phyloP scores from a whole-genome alignment of 2,113 vertebrate species.

The Cyprinodon variegatus region DNA sequence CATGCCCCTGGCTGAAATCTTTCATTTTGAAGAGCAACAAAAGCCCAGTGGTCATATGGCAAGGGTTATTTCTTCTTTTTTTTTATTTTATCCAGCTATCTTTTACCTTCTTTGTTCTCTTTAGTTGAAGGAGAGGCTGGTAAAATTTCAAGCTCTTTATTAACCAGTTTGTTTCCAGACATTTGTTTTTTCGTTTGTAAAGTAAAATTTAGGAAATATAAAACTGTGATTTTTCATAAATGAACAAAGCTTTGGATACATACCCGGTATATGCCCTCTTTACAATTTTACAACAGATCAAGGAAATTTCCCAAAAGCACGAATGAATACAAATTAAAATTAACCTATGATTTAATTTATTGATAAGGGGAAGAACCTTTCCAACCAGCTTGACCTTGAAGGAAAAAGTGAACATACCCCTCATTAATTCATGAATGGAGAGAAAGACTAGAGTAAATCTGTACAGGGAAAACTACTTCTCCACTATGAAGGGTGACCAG shows the following conservation, averaged over 20 bases:
- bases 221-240: neutral
- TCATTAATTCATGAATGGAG: no score
- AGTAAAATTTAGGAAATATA: neutral
- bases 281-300: neutral
- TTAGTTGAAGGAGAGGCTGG: constrained; percentile 24
- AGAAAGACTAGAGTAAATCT: neutral
- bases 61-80: constrained; percentile 27
- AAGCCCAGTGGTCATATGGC: constrained; percentile 31
- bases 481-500: constrained; percentile 6
- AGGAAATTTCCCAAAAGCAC: no score
- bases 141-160: constrained; percentile 9
- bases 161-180: constrained; percentile 16
- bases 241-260: neutral
- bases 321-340: no score
- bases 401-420: neutral
- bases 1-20: constrained; percentile 38
- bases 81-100: constrained; percentile 22
- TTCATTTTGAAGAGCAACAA: constrained; percentile 54
- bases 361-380: constrained; percentile 5
- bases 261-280: no score
- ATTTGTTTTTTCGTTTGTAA: neutral
- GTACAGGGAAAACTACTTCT: neutral
- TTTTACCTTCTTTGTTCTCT: constrained; percentile 28
- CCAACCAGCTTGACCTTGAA: neutral
- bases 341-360: neutral